These are phyloP conservation scores for Neodiprion lecontei DNA, from an alignment of 1,140 invertebrate genomes.

Conservation along the genomic window DNA sequence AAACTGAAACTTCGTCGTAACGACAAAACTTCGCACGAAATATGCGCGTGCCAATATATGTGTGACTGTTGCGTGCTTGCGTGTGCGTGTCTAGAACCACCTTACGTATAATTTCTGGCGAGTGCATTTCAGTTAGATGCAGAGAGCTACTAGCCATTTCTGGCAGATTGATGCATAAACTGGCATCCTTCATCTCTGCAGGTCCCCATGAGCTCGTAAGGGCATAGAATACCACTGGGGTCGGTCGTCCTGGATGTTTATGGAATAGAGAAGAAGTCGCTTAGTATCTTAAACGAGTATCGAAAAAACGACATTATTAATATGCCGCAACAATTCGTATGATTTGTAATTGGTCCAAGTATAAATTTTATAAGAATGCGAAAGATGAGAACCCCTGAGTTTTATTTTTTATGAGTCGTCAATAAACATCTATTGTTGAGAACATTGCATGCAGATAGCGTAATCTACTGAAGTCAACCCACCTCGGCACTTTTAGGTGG, in stretches of 20 bases:
- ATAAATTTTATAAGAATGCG: too few relatives aligned
- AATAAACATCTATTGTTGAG: not conserved
- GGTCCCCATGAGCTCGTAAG: conserved; percentile 56
- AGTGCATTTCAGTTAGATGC: conserved; percentile 28
- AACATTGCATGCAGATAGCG: not conserved
- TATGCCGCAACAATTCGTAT: not conserved
- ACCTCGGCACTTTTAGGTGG: conserved; percentile 50
- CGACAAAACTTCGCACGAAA: too few relatives aligned
- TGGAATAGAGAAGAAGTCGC: not conserved
- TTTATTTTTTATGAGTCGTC: too few relatives aligned
- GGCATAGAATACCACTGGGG: conserved; percentile 55
- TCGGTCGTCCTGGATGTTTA: conserved; percentile 44
- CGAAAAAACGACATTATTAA: not conserved
- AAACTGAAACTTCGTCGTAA: too few relatives aligned
- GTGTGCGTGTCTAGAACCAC: conserved; percentile 48
- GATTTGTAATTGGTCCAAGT: not conserved
- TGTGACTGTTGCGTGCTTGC: not conserved
- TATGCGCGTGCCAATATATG: not conserved
- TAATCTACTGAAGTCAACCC: conserved; percentile 26
- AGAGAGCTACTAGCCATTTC: conserved; percentile 39
- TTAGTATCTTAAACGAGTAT: not conserved
- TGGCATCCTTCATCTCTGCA: conserved; percentile 57
- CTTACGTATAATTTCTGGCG: conserved; percentile 52
- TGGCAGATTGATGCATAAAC: conserved; percentile 48
- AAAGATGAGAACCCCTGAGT: too few relatives aligned